Percentiles rank a stretch among this genome's conserved stretches.
phyloP scores from a whole-genome alignment of 2,797 vertebrate genomes.

The Rhinogobio ventralis region DNA sequence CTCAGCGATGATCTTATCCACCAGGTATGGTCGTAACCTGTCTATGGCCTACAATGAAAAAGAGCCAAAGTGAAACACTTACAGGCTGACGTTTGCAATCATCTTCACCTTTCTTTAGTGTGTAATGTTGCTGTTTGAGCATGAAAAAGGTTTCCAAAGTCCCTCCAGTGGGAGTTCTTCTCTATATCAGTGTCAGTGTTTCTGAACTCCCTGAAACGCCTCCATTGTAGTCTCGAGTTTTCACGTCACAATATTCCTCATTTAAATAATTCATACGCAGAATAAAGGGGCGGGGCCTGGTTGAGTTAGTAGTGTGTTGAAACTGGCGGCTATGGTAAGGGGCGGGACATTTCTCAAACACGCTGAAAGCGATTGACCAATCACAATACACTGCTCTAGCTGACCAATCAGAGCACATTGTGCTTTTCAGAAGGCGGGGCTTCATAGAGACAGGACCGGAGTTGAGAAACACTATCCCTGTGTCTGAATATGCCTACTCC shows the following conservation, averaged over 20 bases:
- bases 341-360: neutral
- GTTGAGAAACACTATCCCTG: neutral
- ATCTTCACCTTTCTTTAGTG: neutral
- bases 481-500: neutral
- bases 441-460: too few relatives aligned
- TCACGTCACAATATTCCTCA: neutral
- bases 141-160: neutral
- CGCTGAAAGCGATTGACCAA: neutral
- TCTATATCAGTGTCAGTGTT: neutral
- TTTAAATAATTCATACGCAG: neutral
- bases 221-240: neutral
- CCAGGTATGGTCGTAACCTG: slow-evolving; percentile 88
- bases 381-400: neutral
- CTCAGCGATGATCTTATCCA: slow-evolving; percentile 92
- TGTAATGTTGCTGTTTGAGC: neutral
- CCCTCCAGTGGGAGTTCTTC: too few relatives aligned
- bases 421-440: too few relatives aligned
- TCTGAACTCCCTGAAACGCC: neutral
- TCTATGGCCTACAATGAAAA: slow-evolving; percentile 84
- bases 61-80: neutral
- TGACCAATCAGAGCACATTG: too few relatives aligned
- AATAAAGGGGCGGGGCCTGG: neutral
- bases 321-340: neutral
- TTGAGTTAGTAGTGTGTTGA: neutral
- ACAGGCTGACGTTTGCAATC: neutral